phyloP scores from a whole-genome alignment of 2,888 invertebrate species.

The Trilocha varians region DNA sequence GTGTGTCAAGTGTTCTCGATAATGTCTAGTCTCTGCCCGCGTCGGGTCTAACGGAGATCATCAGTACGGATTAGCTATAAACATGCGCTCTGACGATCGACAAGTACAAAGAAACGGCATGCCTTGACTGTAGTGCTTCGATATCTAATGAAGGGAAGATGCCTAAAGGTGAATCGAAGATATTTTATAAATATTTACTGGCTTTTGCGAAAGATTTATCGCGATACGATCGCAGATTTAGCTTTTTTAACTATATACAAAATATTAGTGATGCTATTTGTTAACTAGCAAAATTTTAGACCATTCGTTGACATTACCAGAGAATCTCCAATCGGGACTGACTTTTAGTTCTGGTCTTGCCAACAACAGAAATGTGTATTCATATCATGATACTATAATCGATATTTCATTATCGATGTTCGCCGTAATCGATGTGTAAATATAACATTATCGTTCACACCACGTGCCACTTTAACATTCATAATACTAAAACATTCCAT shows the following conservation, averaged over 20 bases:
- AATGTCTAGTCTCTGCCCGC: slow-evolving; percentile 59
- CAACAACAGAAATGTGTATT: slow-evolving; percentile 6
- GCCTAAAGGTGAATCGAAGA: too few relatives aligned
- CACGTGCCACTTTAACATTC: slow-evolving; percentile 25
- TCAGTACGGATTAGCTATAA: slow-evolving; percentile 37
- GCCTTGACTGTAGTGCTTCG: slow-evolving; percentile 33
- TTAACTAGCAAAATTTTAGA: background rate
- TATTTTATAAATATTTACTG: slow-evolving; percentile 11
- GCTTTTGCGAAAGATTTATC: slow-evolving; percentile 1
- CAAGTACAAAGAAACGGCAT: slow-evolving; percentile 66
- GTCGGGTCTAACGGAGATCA: slow-evolving; percentile 36
- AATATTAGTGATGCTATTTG: background rate
- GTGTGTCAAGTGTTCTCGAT: slow-evolving; percentile 57
- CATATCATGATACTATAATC: background rate
- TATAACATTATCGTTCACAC: background rate
- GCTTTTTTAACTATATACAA: background rate
- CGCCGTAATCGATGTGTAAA: background rate
- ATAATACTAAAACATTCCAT: slow-evolving; percentile 56
- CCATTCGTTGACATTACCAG: background rate
- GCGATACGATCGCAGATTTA: background rate
- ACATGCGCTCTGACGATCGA: slow-evolving; percentile 45
- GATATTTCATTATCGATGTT: background rate
- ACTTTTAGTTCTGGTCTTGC: slow-evolving; percentile 20
- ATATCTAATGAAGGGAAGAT: slow-evolving; percentile 13
- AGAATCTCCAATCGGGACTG: background rate